Conservation (phyloP, 1,140 invertebrate genomes). For the Tetraneura akinire region DNA sequence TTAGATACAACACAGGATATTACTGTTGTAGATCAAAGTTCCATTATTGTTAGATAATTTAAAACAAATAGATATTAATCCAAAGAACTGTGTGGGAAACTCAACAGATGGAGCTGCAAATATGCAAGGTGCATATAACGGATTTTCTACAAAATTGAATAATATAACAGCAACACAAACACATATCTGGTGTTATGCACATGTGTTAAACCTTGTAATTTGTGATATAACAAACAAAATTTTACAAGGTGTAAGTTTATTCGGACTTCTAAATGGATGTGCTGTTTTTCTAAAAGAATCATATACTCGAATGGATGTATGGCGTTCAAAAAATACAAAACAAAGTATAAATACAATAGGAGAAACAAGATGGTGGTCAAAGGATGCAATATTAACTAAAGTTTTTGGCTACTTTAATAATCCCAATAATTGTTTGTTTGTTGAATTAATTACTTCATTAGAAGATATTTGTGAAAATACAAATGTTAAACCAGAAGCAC, state of each 20-base stretch:
- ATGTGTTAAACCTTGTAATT: neutral
- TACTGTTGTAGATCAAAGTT: conserved; percentile 52
- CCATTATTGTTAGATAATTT: conserved; percentile 52
- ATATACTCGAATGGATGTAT: neutral
- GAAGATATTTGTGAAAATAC: neutral
- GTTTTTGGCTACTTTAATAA: conserved; percentile 14
- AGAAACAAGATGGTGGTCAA: neutral
- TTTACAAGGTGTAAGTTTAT: conserved; percentile 1
- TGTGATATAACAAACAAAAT: neutral
- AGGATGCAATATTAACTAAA: neutral
- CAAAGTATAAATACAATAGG: neutral
- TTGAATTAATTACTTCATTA: neutral
- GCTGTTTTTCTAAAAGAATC: conserved; percentile 4
- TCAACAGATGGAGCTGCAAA: no score
- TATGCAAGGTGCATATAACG: no score
- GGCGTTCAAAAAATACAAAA: neutral
- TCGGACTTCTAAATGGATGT: neutral
- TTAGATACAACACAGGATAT: conserved; percentile 54
- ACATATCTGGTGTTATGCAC: conserved; percentile 22
- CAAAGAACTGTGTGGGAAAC: conserved; percentile 45
- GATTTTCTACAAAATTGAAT: no score
- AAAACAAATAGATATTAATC: conserved; percentile 20
- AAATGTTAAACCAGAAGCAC: neutral
- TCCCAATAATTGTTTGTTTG: neutral
- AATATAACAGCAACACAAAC: no score